Evolutionary conservation across 2,888 invertebrate genomes (phyloP).

Genomic region (Nasonovia ribisnigri): DNA sequence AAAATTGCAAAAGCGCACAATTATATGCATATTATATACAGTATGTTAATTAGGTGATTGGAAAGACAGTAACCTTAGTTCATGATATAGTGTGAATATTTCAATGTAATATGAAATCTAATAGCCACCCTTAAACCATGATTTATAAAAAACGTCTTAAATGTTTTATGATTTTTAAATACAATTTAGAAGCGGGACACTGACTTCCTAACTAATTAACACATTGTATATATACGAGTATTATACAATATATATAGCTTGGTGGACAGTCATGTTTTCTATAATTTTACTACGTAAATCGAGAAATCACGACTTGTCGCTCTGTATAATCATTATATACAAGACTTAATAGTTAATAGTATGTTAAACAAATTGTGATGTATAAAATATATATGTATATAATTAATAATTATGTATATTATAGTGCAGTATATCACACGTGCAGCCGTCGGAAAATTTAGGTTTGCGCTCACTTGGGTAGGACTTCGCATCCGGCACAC

Average conservation of each 20-base stretch:
- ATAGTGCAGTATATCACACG: neutral
- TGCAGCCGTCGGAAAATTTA: neutral
- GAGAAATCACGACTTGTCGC: neutral
- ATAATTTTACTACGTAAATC: neutral
- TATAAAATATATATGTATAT: neutral
- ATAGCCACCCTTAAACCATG: neutral
- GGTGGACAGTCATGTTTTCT: neutral
- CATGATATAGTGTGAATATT: neutral
- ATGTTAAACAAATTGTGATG: neutral
- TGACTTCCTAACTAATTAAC: neutral
- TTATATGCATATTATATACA: neutral
- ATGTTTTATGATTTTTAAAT: neutral
- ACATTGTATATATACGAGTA: neutral
- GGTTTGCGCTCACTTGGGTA: constrained; percentile 71
- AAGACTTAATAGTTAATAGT: neutral
- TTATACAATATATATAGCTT: neutral
- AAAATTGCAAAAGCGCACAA: neutral
- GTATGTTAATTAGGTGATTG: neutral
- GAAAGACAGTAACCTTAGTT: neutral
- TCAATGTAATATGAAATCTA: neutral
- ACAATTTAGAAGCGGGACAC: neutral
- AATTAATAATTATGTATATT: neutral
- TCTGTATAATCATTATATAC: neutral
- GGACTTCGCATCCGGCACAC: constrained; percentile 74
- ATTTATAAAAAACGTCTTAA: neutral